Percentiles rank a stretch among this genome's conserved stretches.
phyloP scores from a whole-genome alignment of 2,888 invertebrate genomes.

The Diplazon laetatorius region DNA sequence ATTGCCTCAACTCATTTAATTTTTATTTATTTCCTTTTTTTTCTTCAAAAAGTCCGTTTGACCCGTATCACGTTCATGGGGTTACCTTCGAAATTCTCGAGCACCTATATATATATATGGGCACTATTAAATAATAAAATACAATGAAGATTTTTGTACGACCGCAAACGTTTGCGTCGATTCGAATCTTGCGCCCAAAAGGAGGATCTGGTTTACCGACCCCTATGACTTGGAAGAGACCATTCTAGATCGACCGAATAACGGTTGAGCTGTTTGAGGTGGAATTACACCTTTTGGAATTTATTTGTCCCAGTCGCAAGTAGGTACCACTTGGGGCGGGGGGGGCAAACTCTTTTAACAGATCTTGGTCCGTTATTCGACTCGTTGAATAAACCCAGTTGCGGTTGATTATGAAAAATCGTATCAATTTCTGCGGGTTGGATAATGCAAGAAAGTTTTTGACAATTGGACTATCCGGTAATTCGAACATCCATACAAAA shows the following conservation, averaged over 20 bases:
- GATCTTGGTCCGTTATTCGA: neutral
- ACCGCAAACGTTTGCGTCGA: constrained; percentile 14
- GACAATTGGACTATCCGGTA: neutral
- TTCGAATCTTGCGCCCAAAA: neutral
- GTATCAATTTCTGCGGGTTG: constrained; percentile 16
- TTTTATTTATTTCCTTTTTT: constrained; percentile 13
- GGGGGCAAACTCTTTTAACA: constrained; percentile 3
- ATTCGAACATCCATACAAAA: neutral
- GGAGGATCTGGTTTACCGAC: neutral
- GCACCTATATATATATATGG: constrained; percentile 39
- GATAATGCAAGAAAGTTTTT: neutral
- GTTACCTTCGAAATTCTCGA: constrained; percentile 21
- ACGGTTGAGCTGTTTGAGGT: constrained; percentile 4
- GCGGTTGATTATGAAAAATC: constrained; percentile 3
- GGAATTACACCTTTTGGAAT: neutral
- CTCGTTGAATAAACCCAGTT: neutral
- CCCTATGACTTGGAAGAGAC: constrained; percentile 11
- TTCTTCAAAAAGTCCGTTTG: constrained; percentile 21
- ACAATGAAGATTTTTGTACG: constrained; percentile 16
- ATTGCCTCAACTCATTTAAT: neutral
- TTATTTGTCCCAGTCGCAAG: neutral
- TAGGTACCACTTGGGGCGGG: constrained; percentile 6
- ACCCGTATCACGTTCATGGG: constrained; percentile 33
- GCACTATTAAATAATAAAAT: constrained; percentile 22
- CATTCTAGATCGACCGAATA: neutral